Evolutionary conservation across 2,888 invertebrate genomes (phyloP), one percentile per base, ranked within the genome.

Genomic region (Pyrochroa serraticornis): DNA sequence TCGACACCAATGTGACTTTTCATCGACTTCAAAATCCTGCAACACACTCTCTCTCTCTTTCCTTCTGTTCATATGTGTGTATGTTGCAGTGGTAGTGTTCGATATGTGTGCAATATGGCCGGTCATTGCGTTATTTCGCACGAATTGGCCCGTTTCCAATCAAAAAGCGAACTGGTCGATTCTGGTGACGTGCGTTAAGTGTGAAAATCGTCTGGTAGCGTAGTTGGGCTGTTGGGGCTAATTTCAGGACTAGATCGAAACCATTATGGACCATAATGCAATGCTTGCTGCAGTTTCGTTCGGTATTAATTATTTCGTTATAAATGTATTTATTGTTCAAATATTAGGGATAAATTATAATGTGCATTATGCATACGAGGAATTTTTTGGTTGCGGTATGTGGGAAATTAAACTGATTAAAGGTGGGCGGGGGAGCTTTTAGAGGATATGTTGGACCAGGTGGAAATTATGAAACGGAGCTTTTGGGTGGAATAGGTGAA

Each of bases 51-150:
- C 22, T 22, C 22, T 22, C 22, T 22, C 22, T 22, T 5, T 22
- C 22, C 22, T 22, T 22, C 22, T 22, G 22, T 22, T 22, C 22
- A 22, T 22, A 5, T 22, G 5, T 22, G 22, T 22, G 22, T 22
- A 5, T 22, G 22, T 5, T 3, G 22, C 22, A 22, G 5, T 5
- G 22, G 22, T 22, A 3, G 22, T 22, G 22, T 22, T 22, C 22
- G 22, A 35, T 35, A n/a, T 6, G 34, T 64, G 63, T 65, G 66
- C 68, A 69, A 51, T 65, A 55, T 57, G 64, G 58, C 49, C 57
- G 60, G 41, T 58, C 66, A 66, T 56, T 49, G 48, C 56, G 53
- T 67, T 64, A 60, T 60, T 63, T 55, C 62, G 6, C 30, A 35
- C 42, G 43, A 43, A 38, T 42, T 22, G 41, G 52, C 9, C 31